These are phyloP conservation scores for Andrena fulva DNA, from an alignment of 2,888 invertebrate species.

Conservation along the genomic window DNA sequence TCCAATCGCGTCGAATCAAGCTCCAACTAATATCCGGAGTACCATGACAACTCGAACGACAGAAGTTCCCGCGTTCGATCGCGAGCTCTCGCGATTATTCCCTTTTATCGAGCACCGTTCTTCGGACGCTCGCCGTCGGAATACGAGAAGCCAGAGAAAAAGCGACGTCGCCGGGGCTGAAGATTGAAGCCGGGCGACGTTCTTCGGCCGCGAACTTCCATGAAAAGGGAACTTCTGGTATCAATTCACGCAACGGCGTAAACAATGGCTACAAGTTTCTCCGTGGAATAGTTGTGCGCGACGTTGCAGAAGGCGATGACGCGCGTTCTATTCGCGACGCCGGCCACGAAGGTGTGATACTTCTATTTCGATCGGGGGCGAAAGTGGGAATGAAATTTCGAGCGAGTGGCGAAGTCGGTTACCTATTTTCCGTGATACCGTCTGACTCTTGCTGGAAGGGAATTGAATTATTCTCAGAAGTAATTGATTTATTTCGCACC, in stretches of 20 bases:
- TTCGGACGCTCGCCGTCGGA: neutral
- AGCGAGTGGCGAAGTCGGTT: neutral
- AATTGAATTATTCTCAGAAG: neutral
- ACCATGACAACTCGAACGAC: neutral
- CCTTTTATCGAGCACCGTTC: neutral
- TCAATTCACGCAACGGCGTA: conserved; percentile 15
- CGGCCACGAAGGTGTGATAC: neutral
- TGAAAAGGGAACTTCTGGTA: conserved; percentile 21
- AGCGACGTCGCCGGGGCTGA: neutral
- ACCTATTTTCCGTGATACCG: neutral
- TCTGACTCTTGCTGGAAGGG: neutral
- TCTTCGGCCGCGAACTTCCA: conserved; percentile 1
- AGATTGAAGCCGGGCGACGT: conserved; percentile 15
- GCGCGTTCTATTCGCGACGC: neutral
- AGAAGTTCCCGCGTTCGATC: neutral
- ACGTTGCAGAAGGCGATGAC: neutral
- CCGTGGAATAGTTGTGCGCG: neutral
- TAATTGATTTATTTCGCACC: no score
- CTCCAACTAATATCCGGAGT: neutral
- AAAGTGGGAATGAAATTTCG: neutral
- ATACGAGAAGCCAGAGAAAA: neutral
- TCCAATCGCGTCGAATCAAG: neutral
- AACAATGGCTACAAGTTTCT: conserved; percentile 11
- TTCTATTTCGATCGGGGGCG: neutral
- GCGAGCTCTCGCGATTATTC: conserved; percentile 22